Evolutionary conservation across 2,797 vertebrate genomes (phyloP), one percentile per base, ranked within the genome.

Genomic region (Nannoperca australis): DNA sequence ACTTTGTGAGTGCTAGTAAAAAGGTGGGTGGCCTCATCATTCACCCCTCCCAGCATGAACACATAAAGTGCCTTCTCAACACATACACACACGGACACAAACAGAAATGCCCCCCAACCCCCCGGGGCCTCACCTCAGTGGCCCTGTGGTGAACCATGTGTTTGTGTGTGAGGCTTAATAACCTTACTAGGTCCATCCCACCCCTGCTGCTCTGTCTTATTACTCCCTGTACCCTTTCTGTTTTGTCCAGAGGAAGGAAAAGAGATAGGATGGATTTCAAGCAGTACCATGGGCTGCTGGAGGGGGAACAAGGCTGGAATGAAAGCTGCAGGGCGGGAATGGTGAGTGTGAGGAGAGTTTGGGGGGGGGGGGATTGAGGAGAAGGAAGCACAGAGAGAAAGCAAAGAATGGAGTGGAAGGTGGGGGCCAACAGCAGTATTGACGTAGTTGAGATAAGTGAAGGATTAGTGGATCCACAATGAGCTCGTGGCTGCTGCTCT

Each of bases 381-480:
- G 62, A 76, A 32, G 65, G 71, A 42, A 60, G 32, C 38, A 63
- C 20, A 54, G 42, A 68, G 45, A 56, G 51, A 60, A 77, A 63
- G 75, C 22, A 58, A 44, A 76, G 88, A 85, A 75, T 65, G 62
- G 77, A 61, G 76, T 62, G 56, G 67, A 84, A 69, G 82, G 75
- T 76, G 75, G 73, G 61, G 73, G 73, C 40, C 14, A 51, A 76
- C 61, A 58, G 82, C 64, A 34, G 89, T 85, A 89, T 89, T 86
- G 90, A 88, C 27, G 65, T 67, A 73, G 83, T 76, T 71, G 85
- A 87, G 85, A 89, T 90, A 87, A 90, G 85, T 92, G 86, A 92
- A 89, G 87, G 90, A 94, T 93, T 93, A 93, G 82, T 68, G 80
- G 82, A 78, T 85, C 65, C 82, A 78, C 89, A 84, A 88, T 88